Base-by-base conservation (phyloP, 2,113 vertebrate species). In the Nymphicus hollandicus region DNA sequence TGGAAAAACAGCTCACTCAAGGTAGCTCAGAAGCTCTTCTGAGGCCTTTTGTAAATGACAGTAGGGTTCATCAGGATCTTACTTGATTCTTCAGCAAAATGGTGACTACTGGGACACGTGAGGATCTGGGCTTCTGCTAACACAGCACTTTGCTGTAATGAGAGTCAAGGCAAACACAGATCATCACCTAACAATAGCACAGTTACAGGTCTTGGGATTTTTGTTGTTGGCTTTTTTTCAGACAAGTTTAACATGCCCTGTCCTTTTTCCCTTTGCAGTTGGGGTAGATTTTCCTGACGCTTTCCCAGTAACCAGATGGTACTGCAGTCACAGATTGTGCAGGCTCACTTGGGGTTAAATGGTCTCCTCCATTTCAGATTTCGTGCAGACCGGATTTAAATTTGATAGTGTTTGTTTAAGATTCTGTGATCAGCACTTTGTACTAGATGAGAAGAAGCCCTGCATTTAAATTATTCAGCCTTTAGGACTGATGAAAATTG, bases 401-500 rank as follows among this genome's bases (percentile, higher is more conserved):
- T 96, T 93, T 2, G 2, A 72, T 68, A 49, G 27, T 79, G 65
- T 95, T 96, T 97, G 88, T 92, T 96, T 94, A 91, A 70, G 72
- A 92, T 95, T 93, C 92, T 65, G 35, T 87, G 63, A 86, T 96
- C 88, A 95, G 95, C 88, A 96, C 23, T 95, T 97, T 72, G n/a
- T 87, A 91, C 84, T 87, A 92, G 44, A 92, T 7, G 23, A 95
- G 72, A 61, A 90, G 82, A 41, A 66, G n/a, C 19, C 44, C 20
- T 70, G 78, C 61, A 94, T 95, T 91, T 89, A 93, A 93, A 93
- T 94, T 91, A 95, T 92, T 89, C 83, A 86, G 47, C 89, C 66
- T 91, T 92, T 85, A 91, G 53, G 80, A 79, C 92, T 92, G 88
- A 96, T 93, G 92, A 93, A 97, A 96, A 93, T 93, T 94, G 86